Evolutionary conservation across 2,888 invertebrate species (phyloP).

Genomic region (Tetranychus truncatus): DNA sequence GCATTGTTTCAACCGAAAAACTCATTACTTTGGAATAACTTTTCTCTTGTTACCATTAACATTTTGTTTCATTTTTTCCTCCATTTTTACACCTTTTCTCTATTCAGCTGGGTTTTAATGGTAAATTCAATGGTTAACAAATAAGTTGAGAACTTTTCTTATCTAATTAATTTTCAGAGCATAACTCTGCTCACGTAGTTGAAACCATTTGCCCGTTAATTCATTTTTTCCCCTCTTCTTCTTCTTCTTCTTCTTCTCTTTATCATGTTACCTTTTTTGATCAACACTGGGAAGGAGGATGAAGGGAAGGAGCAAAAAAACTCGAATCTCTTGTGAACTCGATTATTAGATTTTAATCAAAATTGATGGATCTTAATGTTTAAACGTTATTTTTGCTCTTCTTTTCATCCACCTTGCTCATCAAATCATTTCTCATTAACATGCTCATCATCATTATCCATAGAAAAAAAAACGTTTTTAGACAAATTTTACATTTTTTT

Average conservation of each 20-base stretch:
- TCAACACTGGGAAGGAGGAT: not conserved
- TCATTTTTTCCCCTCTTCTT: not conserved
- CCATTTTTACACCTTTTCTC: no score
- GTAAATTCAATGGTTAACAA: no score
- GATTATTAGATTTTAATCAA: slow-evolving; percentile 1
- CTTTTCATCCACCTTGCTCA: not conserved
- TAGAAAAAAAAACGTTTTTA: no score
- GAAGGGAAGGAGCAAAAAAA: not conserved
- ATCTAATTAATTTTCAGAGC: not conserved
- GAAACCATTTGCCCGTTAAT: not conserved
- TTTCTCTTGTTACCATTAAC: no score
- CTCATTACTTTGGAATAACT: no score
- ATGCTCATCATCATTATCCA: not conserved
- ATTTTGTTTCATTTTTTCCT: no score
- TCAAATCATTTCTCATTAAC: not conserved
- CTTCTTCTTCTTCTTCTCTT: no score
- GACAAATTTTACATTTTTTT: no score
- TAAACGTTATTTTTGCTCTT: not conserved
- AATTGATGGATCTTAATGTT: not conserved
- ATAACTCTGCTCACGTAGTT: not conserved
- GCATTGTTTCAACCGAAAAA: no score
- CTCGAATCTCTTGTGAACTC: not conserved
- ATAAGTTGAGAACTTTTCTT: no score
- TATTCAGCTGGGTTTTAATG: no score
- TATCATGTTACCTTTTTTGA: no score